Evolutionary conservation across 2,797 vertebrate genomes (phyloP), one percentile per base, ranked within the genome.

Genomic region (Sus cebifrons): DNA sequence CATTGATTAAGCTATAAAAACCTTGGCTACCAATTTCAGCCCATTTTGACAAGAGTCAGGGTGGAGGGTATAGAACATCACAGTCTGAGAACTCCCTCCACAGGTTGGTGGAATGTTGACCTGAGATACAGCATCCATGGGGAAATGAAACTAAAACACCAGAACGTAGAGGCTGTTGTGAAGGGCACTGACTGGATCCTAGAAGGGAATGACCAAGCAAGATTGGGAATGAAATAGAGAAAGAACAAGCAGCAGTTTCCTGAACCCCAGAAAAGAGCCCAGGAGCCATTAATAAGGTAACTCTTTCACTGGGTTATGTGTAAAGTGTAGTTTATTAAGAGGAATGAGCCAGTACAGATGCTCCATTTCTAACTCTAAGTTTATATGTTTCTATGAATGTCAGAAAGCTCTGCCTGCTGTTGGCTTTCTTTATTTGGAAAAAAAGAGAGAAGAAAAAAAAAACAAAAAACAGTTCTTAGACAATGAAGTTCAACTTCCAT

Each of bases 391-490:
- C 91, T 62, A 27, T 62, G 78, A 95, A 85, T 62, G 85, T 5
- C 6, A 81, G 68, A 96, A 77, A 77, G 14, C 23, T 89, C 11
- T 54, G 54, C 54, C 68, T 95, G 15, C 15, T 84, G 13, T 89
- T 58, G 16, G 21, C 29, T 91, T 90, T 62, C 73, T 91, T 92
- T 77, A 60, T 77, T 94, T 94, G 56, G 58, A 74, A 70, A 44
- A 65, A 78, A 81, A 2, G 36, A 13, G 12, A 27, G 54, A 17
- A 49, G 5, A 49, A 23, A 32, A 40, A 52, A 94, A 27, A 44
- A 54, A 91, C 49, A 44, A 40, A 62, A 56, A 6, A 67, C 21
- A 83, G 36, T 79, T 60, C 94, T 44, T 70, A 68, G 12, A 85
- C n/a, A 92, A 75, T 70, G 83, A 92, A 75, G 15, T 91, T 92